Evolutionary conservation across 1,140 invertebrate genomes (phyloP), one percentile per base, ranked within the genome.

Genomic region (Anadara kagoshimensis): DNA sequence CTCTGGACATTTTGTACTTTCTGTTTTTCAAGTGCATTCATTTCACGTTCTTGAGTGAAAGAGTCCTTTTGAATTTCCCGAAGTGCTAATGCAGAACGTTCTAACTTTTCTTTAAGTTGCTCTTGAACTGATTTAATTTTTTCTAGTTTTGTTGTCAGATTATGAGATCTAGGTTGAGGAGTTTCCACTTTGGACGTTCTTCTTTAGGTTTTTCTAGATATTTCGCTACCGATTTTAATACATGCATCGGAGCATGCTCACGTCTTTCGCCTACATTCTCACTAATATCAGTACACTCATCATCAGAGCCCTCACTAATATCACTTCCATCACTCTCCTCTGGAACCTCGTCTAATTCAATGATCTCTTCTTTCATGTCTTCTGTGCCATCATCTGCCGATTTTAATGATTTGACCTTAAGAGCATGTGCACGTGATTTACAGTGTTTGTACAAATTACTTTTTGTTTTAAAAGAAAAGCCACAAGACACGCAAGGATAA

Each of bases 391-490:
- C 73, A 36, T 69, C 57, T n/a, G 26, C 43, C 20, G 26, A 61
- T 41, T 61, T 54, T 26, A 65, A 53, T 53, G 53, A 49, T 58
- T 63, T 24, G 43, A 58, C 70, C 56, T 85, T 86, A 1, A 85
- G 45, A 2, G 77, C 77, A 75, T 97, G 96, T 18, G 95, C 93
- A 75, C 95, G 91, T 0, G 96, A 96, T 77, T 94, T 92, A 81
- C 94, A 94, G 86, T 98, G 96, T 87, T 97, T 98, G 87, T 96
- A 96, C 68, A 97, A 91, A 88, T 98, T 98, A 79, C 95, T 97
- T 85, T 96, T 96, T 2, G 96, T 98, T 89, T 98, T 98, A 90
- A 97, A 97, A 66, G 95, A 94, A 88, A 97, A 95, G 63, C 95
- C 95, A 88, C 96, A 98, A 26, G 93, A 93, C 58, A 92, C 89